These are phyloP conservation scores for Drosophila bifasciata DNA, from an alignment of 1,140 invertebrate genomes.

Conservation along the genomic window DNA sequence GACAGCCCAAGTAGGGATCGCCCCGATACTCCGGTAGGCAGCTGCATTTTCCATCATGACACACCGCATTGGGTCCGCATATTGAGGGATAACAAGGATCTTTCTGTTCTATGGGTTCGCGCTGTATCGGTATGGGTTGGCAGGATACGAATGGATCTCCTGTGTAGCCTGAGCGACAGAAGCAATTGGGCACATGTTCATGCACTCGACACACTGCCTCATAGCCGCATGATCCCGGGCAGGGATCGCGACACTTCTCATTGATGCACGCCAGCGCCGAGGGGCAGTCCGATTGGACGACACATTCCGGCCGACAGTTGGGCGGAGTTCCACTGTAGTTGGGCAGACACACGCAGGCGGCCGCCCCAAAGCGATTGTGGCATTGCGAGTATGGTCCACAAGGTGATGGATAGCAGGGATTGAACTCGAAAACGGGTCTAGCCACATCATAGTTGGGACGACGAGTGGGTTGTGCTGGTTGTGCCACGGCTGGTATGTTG, in stretches of 20 bases:
- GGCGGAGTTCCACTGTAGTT: slow-evolving; percentile 89
- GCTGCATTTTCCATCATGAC: slow-evolving; percentile 85
- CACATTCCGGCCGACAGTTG: slow-evolving; percentile 89
- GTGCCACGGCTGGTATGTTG: slow-evolving; percentile 32
- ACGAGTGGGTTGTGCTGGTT: slow-evolving; percentile 12
- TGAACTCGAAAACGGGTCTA: slow-evolving; percentile 84
- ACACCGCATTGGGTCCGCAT: slow-evolving; percentile 91
- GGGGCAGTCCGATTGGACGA: slow-evolving; percentile 88
- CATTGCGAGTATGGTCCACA: slow-evolving; percentile 89
- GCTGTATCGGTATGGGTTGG: slow-evolving; percentile 85
- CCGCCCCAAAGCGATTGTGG: slow-evolving; percentile 86
- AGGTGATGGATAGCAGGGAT: slow-evolving; percentile 89
- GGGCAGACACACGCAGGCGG: slow-evolving; percentile 87
- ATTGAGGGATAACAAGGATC: slow-evolving; percentile 87
- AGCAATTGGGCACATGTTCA: slow-evolving; percentile 90
- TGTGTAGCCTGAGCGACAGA: slow-evolving; percentile 88
- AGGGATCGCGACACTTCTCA: slow-evolving; percentile 92
- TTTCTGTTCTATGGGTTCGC: slow-evolving; percentile 86
- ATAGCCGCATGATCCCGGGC: slow-evolving; percentile 90
- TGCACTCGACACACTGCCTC: slow-evolving; percentile 90
- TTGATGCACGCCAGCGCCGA: slow-evolving; percentile 91
- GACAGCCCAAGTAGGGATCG: slow-evolving; percentile 87
- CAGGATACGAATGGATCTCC: slow-evolving; percentile 87
- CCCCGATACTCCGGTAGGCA: slow-evolving; percentile 90
- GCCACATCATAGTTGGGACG: slow-evolving; percentile 85